phyloP scores from a whole-genome alignment of 2,113 vertebrate species.

The Desmodus rotundus region DNA sequence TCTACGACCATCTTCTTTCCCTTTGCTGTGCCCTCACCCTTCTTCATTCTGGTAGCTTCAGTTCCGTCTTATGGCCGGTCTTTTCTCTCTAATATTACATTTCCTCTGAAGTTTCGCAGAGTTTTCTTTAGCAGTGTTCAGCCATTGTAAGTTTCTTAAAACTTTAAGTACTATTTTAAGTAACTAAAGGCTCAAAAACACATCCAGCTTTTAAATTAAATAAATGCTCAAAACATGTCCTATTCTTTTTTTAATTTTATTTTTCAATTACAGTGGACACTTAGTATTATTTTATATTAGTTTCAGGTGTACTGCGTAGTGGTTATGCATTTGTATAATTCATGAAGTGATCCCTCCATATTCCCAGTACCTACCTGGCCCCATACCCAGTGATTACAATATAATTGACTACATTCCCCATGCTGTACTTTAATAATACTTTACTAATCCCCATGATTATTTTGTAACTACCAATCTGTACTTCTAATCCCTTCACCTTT shows the following conservation, averaged over 20 bases:
- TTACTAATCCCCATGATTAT: too few species aligned
- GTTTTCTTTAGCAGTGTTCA: not conserved
- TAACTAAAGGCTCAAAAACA: not conserved
- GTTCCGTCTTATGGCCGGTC: not conserved
- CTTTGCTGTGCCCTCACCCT: too few species aligned
- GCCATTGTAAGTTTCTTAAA: not conserved
- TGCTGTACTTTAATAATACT: too few species aligned
- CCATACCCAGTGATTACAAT: not conserved
- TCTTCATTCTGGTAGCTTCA: not conserved
- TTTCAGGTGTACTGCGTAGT: not conserved
- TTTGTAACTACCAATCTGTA: too few species aligned
- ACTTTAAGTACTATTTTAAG: not conserved
- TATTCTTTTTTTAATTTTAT: not conserved
- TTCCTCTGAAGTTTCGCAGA: not conserved
- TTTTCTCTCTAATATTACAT: not conserved
- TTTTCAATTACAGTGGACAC: not conserved
- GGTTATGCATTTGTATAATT: not conserved
- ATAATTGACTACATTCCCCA: not conserved
- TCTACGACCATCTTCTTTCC: not conserved
- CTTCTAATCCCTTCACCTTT: too few species aligned
- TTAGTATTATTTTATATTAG: not conserved
- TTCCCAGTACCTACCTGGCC: not conserved
- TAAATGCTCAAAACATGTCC: not conserved
- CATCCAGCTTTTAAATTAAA: not conserved
- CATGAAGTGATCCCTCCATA: not conserved